These are phyloP conservation scores for Oceanodroma leucorhoa DNA, from an alignment of 2,797 vertebrate species.

Conservation along the genomic window DNA sequence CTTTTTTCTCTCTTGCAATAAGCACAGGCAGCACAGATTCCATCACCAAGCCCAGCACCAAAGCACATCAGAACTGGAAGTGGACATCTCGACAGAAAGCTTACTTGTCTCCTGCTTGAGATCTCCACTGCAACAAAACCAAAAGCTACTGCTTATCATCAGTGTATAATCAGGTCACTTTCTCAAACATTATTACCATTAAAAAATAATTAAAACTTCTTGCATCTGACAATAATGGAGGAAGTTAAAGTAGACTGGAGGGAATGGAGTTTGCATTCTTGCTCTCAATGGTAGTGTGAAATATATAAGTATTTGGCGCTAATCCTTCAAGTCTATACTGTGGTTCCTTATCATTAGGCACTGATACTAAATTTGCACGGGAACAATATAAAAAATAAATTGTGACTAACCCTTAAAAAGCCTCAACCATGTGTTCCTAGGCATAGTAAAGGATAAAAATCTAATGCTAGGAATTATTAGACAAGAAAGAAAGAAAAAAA, in stretches of 20 bases:
- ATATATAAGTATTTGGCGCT: not conserved
- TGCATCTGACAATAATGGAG: not conserved
- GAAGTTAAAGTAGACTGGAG: not conserved
- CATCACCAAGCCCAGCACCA: not conserved
- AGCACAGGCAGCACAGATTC: not conserved
- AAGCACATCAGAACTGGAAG: not conserved
- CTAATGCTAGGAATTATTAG: not conserved
- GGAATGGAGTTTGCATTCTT: not conserved
- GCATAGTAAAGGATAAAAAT: not conserved
- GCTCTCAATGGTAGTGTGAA: not conserved
- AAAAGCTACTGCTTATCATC: not conserved
- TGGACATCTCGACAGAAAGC: accelerated
- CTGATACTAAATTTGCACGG: not conserved
- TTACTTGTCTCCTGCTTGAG: not conserved
- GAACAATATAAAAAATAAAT: not conserved
- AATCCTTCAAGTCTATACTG: not conserved
- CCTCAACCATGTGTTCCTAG: not conserved
- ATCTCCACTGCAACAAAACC: not conserved
- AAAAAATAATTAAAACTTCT: not conserved
- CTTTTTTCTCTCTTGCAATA: not conserved
- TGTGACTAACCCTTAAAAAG: not conserved
- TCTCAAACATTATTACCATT: not conserved
- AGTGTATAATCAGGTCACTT: not conserved
- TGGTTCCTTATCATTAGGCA: not conserved
- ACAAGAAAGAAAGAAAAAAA: not conserved